Percentiles rank a stretch among this genome's conserved stretches.
phyloP scores from a whole-genome alignment of 2,797 vertebrate species.

The Diglossa cyanea region DNA sequence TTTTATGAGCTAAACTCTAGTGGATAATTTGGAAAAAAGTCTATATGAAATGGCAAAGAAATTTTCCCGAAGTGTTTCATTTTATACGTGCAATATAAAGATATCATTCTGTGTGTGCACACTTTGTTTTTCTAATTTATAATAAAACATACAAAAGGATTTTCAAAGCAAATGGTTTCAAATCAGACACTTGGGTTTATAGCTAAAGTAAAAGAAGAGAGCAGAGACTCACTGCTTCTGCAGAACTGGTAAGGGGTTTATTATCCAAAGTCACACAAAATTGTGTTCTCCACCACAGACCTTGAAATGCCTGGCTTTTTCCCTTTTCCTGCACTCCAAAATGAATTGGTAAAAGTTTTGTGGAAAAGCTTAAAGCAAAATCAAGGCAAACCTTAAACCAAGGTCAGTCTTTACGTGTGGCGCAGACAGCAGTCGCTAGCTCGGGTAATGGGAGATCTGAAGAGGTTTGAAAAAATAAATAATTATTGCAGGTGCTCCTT shows the following conservation, averaged over 20 bases:
- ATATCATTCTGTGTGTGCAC: neutral
- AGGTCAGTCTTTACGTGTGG: fast-evolving
- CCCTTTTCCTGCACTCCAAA: neutral
- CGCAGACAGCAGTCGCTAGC: fast-evolving
- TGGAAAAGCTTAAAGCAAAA: neutral
- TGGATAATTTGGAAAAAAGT: neutral
- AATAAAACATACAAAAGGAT: neutral
- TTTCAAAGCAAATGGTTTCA: neutral
- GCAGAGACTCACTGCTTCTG: fast-evolving
- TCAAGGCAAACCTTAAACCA: neutral
- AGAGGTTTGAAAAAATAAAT: neutral
- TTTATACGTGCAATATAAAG: neutral
- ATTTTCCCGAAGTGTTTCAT: neutral
- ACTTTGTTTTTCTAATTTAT: neutral
- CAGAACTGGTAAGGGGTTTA: neutral
- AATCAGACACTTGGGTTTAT: neutral
- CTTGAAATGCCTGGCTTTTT: neutral
- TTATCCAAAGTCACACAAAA: neutral
- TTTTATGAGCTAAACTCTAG: neutral
- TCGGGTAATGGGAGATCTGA: neutral
- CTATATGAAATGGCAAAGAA: neutral
- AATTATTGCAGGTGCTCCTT: neutral
- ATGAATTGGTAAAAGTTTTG: neutral
- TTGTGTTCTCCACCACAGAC: neutral
- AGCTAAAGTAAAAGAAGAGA: neutral